These are phyloP conservation scores for Creontiades dilutus DNA, from an alignment of 2,888 invertebrate species.

Conservation along the genomic window DNA sequence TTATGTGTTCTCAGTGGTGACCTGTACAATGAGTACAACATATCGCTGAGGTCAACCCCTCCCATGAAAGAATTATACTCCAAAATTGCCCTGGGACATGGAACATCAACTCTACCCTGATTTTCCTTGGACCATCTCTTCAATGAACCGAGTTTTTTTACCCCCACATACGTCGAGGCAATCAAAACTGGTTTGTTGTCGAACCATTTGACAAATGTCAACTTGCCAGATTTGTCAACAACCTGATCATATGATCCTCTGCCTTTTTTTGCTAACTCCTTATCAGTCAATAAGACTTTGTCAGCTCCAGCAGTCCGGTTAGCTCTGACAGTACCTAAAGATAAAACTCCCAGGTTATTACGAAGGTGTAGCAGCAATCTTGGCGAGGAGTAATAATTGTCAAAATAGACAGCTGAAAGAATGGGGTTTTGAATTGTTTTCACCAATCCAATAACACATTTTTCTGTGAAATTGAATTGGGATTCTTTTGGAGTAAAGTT, in stretches of 20 bases:
- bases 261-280: not conserved
- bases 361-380: not conserved
- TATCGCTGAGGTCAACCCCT: slow-evolving; percentile 15
- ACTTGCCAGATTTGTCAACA: not conserved
- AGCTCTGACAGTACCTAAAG: not conserved
- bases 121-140: not conserved
- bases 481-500: not conserved
- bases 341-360: not conserved
- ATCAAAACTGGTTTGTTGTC: not conserved
- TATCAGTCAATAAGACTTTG: not conserved
- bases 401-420: not conserved
- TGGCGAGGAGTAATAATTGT: not conserved
- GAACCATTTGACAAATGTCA: not conserved
- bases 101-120: not conserved
- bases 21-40: slow-evolving; percentile 24
- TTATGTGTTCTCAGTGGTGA: not conserved
- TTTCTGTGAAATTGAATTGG: not conserved
- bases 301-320: not conserved
- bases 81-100: slow-evolving; percentile 27
- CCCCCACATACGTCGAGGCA: slow-evolving; percentile 66
- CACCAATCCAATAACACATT: not conserved
- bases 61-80: slow-evolving; percentile 4
- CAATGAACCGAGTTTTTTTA: not conserved
- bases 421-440: not conserved
- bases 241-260: not conserved